phyloP scores from a whole-genome alignment of 2,113 vertebrate genomes.

The Egretta garzetta region DNA sequence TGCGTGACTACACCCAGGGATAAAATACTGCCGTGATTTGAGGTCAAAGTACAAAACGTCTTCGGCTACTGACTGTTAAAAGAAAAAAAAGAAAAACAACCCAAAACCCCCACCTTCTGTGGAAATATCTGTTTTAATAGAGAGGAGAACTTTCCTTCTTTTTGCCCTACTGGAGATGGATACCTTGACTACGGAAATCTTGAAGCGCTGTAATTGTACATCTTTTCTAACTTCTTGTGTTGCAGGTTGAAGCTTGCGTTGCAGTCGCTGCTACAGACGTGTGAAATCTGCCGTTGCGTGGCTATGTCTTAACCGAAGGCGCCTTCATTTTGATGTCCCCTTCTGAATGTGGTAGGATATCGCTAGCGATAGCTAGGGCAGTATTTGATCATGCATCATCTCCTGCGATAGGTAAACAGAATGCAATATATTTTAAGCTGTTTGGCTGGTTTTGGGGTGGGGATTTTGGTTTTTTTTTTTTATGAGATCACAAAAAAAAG shows the following conservation, averaged over 20 bases:
- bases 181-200: neutral
- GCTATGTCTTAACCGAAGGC: neutral
- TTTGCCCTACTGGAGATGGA: neutral
- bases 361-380: constrained; percentile 12
- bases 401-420: constrained; percentile 44
- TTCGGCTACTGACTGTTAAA: neutral
- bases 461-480: neutral
- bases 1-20: rapidly evolving
- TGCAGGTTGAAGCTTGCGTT: neutral
- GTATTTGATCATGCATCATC: constrained; percentile 15
- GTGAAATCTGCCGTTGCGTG: neutral
- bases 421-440: neutral
- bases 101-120: rapidly evolving
- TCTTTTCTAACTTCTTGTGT: neutral
- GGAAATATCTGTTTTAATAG: rapidly evolving
- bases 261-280: neutral
- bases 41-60: neutral
- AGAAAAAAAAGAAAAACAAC: too few species aligned
- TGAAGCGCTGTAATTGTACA: rapidly evolving
- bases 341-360: constrained; percentile 54
- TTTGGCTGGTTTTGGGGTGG: neutral
- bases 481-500: neutral
- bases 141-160: neutral
- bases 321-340: neutral
- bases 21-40: neutral